Conservation (phyloP, 64 coral and sea anemone genomes). For the Actinia tenebrosa region DNA sequence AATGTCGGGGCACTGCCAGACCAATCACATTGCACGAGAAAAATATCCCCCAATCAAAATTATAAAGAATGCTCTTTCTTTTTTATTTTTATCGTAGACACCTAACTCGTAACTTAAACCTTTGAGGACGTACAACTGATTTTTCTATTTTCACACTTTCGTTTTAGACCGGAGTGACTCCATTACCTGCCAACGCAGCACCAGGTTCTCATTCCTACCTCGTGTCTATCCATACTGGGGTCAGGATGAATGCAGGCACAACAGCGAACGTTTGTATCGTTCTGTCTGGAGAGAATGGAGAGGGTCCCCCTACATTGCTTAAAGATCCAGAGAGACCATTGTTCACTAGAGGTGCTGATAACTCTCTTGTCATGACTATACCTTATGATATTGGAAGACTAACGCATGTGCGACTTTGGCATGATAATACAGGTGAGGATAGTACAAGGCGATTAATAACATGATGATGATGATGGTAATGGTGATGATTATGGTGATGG, state of each 20-base stretch:
- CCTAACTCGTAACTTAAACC: too few species aligned
- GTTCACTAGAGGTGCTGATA: slow-evolving; percentile 83
- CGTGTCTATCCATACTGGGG: slow-evolving; percentile 75
- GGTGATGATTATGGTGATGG: background rate
- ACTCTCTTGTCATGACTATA: slow-evolving; percentile 63
- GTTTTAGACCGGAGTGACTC: slow-evolving; percentile 19
- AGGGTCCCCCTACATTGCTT: slow-evolving; percentile 54
- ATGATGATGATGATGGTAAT: slow-evolving; percentile 4
- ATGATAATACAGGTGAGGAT: slow-evolving; percentile 73
- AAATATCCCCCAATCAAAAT: too few species aligned
- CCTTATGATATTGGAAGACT: slow-evolving; percentile 50
- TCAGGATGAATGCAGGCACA: slow-evolving; percentile 74
- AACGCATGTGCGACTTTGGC: slow-evolving; percentile 77
- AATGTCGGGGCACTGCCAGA: too few species aligned
- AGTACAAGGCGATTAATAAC: too few species aligned
- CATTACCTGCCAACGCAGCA: slow-evolving; percentile 16
- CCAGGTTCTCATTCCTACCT: slow-evolving; percentile 47
- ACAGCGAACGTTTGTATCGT: slow-evolving; percentile 76
- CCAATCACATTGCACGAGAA: too few species aligned
- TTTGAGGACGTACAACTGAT: too few species aligned
- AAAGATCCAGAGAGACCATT: slow-evolving; percentile 62
- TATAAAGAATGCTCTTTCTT: too few species aligned
- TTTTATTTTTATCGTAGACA: too few species aligned
- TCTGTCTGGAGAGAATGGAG: slow-evolving; percentile 70
- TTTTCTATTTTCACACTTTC: background rate